A percentile compares a stretch with the other conserved stretches of the same genome.
These are phyloP conservation scores for Actias luna DNA, from an alignment of 2,888 invertebrate genomes.

Conservation along the genomic window DNA sequence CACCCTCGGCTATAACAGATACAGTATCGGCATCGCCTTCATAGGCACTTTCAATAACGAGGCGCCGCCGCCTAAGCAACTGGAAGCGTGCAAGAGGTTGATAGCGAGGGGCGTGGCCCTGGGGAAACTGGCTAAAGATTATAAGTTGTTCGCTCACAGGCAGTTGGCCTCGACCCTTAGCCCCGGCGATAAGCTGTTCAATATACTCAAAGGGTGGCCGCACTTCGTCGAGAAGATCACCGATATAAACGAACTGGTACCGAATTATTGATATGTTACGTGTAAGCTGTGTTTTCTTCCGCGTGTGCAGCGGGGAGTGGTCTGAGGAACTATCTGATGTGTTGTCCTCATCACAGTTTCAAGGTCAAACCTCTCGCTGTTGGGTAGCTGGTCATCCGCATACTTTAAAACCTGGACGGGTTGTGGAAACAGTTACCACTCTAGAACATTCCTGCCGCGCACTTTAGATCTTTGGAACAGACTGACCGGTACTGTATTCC, in stretches of 20 bases:
- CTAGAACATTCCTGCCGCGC: no score
- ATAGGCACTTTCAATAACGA: slow-evolving; percentile 85
- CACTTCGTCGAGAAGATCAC: slow-evolving; percentile 79
- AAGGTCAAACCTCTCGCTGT: no score
- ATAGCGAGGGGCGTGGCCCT: slow-evolving; percentile 83
- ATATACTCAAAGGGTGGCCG: slow-evolving; percentile 85
- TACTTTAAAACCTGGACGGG: no score
- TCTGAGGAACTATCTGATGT: no score
- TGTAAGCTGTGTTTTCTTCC: no score
- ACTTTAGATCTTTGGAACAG: no score
- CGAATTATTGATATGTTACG: slow-evolving; percentile 42
- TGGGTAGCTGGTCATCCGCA: no score
- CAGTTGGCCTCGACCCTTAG: slow-evolving; percentile 85
- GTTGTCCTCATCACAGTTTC: no score
- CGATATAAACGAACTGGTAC: slow-evolving; percentile 47
- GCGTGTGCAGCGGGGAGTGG: no score
- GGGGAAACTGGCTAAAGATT: slow-evolving; percentile 83
- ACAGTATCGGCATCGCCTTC: slow-evolving; percentile 86
- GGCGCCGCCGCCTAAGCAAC: slow-evolving; percentile 73
- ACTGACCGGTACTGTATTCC: no score
- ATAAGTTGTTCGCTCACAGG: slow-evolving; percentile 85
- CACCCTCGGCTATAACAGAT: slow-evolving; percentile 84
- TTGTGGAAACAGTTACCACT: no score
- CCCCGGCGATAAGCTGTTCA: slow-evolving; percentile 85
- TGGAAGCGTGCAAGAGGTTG: slow-evolving; percentile 83